Evolutionary conservation across 2,888 invertebrate genomes (phyloP).

Genomic region (Pyrrhosoma nymphula): DNA sequence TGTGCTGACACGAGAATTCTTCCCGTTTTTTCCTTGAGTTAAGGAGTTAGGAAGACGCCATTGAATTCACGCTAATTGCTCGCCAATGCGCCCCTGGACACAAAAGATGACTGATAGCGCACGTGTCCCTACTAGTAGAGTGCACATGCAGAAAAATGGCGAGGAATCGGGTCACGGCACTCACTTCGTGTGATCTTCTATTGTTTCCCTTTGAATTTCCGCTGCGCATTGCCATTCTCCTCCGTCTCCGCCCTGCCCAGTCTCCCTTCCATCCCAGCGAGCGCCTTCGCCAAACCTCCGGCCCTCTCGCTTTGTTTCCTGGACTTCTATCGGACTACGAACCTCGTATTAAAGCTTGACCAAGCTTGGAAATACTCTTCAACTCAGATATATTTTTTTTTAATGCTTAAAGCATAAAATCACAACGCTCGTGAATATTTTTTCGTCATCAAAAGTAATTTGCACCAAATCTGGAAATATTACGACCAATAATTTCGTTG

Average conservation of each 20-base stretch:
- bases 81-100: not conserved
- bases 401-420: not conserved
- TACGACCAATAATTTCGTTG: too few species aligned
- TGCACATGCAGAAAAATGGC: not conserved
- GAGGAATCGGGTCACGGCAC: constrained; percentile 28
- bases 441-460: too few species aligned
- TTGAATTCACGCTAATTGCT: constrained; percentile 5
- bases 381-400: not conserved
- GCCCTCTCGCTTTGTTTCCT: too few species aligned
- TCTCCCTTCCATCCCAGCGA: not conserved
- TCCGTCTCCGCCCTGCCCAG: not conserved
- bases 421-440: not conserved
- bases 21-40: not conserved
- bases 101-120: constrained; percentile 35
- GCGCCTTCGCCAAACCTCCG: too few species aligned
- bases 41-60: not conserved
- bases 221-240: not conserved
- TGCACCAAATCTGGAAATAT: not conserved
- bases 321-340: too few species aligned
- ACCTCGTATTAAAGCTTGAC: not conserved
- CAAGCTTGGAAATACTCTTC: not conserved
- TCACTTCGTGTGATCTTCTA: not conserved
- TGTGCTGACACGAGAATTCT: not conserved
- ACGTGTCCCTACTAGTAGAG: not conserved
- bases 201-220: not conserved